phyloP scores from a whole-genome alignment of 2,888 invertebrate genomes.

The Tethea ocularis region DNA sequence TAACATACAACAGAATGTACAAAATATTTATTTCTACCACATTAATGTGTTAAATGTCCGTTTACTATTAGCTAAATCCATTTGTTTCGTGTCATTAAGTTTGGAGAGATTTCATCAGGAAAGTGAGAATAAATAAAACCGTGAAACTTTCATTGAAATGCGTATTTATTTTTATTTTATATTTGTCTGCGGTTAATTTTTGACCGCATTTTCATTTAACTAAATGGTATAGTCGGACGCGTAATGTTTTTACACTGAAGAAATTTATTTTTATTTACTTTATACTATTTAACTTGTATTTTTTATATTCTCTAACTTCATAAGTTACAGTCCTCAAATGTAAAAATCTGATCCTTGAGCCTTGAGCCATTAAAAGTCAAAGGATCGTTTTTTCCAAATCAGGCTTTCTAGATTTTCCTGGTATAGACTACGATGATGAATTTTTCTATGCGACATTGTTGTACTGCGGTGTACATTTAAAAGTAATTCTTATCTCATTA shows the following conservation, averaged over 20 bases:
- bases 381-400: no score
- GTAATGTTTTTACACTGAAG: background rate
- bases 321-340: no score
- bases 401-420: no score
- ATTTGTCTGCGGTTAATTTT: conserved; percentile 24
- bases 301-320: no score
- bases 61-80: conserved; percentile 13
- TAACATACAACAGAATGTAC: background rate
- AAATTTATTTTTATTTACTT: no score
- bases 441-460: background rate
- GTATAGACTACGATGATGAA: background rate
- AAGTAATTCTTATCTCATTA: conserved; percentile 1
- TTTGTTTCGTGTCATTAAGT: conserved; percentile 32
- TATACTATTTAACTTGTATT: no score
- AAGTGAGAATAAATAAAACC: conserved; percentile 44
- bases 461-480: background rate
- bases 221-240: background rate
- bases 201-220: conserved; percentile 29
- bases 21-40: background rate
- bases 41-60: conserved; percentile 16
- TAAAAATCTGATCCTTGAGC: no score
- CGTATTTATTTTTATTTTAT: conserved; percentile 29
- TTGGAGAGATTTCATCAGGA: conserved; percentile 44
- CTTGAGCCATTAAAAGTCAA: no score
- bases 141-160: conserved; percentile 42